Percentiles rank a stretch among this genome's conserved stretches.
Evolutionary conservation across 2,797 vertebrate genomes (phyloP).

Genomic region (Manis pentadactyla): DNA sequence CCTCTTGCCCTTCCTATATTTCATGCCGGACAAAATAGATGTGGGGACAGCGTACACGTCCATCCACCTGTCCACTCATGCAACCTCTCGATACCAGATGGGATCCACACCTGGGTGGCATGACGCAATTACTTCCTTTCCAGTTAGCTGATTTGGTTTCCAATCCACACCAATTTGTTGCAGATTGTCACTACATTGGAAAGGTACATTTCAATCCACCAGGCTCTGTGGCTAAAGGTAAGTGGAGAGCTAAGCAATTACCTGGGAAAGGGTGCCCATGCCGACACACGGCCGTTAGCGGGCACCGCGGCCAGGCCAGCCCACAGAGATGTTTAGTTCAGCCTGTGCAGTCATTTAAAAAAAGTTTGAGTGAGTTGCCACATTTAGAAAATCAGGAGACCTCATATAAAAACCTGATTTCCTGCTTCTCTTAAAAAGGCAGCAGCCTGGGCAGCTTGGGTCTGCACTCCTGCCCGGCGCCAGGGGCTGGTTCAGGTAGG

Average conservation of each 20-base stretch:
- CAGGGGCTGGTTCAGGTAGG: background rate
- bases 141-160: background rate
- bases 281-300: fast-evolving
- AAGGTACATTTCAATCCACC: fast-evolving
- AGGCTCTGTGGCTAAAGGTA: background rate
- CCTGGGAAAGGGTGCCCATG: background rate
- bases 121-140: background rate
- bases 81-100: fast-evolving
- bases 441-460: background rate
- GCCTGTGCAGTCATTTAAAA: background rate
- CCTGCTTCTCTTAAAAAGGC: background rate
- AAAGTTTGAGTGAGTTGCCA: background rate
- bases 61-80: fast-evolving
- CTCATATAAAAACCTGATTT: background rate
- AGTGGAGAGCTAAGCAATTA: background rate
- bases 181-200: background rate
- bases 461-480: fast-evolving
- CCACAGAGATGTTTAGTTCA: background rate
- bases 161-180: background rate
- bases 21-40: background rate
- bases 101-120: background rate
- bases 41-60: fast-evolving
- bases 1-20: background rate
- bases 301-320: background rate
- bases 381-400: background rate